Conservation (phyloP, 2,888 invertebrate species). For the Lasiommata megera region DNA sequence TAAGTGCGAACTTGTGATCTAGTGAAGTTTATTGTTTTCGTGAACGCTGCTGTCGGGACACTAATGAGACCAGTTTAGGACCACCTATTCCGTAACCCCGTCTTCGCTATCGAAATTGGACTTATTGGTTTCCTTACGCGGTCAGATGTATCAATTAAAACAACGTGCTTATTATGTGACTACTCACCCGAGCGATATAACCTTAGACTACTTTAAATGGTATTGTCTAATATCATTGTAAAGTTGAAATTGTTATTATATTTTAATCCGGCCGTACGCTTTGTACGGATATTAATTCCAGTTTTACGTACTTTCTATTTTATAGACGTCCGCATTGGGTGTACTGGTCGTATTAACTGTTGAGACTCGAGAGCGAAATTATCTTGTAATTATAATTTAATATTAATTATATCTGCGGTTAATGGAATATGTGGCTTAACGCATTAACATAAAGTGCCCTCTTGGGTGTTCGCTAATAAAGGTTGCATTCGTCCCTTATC, state of each 20-base stretch:
- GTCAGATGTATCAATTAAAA: conserved; percentile 59
- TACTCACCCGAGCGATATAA: conserved; percentile 28
- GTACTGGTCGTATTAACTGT: conserved; percentile 66
- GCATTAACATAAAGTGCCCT: conserved; percentile 68
- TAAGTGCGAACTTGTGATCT: conserved; percentile 79
- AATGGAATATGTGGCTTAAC: conserved; percentile 70
- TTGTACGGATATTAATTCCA: conserved; percentile 42
- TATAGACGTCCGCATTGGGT: conserved; percentile 59
- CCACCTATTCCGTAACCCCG: conserved; percentile 67
- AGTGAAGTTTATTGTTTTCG: conserved; percentile 66
- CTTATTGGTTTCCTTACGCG: conserved; percentile 71
- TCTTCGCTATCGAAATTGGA: conserved; percentile 58
- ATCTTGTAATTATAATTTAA: conserved; percentile 78
- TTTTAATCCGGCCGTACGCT: conserved; percentile 37
- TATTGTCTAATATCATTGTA: conserved; percentile 75
- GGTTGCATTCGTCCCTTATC: conserved; percentile 66
- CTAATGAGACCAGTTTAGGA: conserved; percentile 74
- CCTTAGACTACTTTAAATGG: conserved; percentile 62
- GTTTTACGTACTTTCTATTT: conserved; percentile 66
- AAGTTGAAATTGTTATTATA: conserved; percentile 61
- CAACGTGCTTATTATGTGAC: conserved; percentile 38
- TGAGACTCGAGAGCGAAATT: conserved; percentile 73
- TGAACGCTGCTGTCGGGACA: conserved; percentile 73
- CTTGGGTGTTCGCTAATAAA: conserved; percentile 59
- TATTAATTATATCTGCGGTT: conserved; percentile 64